Evolutionary conservation across 2,888 invertebrate species (phyloP), one percentile per base, ranked within the genome.

Genomic region (Monoplex corrugatus): DNA sequence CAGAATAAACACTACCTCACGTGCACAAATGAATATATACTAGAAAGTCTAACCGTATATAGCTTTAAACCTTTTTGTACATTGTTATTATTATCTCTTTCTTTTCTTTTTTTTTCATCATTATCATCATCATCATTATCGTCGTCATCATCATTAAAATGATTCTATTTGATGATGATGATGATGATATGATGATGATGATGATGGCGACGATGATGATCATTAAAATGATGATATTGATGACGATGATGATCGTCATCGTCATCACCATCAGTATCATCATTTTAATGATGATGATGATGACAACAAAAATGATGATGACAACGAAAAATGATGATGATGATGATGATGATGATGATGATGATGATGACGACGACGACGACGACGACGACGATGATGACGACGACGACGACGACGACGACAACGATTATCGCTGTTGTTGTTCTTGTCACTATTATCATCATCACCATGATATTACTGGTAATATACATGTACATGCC

Each of bases 121-220:
- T 38, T 84, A 84, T n/a, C 38, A 82, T n/a, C n/a, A 84, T 38
- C 8, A 84, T 38, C 44, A 44, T 10, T 84, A 44, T 16, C n/a
- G n/a, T 38, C 8, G 23, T 8, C n/a, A 84, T 16, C 44, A 84
- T 16, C n/a, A 84, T 8, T 43, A 44, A 44, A 35, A 82, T 19
- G 13, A 82, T 13, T 13, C n/a, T n/a, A 23, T 13, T 44, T 68
- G 68, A 68, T 68, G 68, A 68, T 68, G 68, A 68, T 68, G 28
- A 68, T 10, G 28, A 68, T 68, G 68, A 68, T 68, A 78, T 87
- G 50, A 50, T 43, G 43, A 13, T 19, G 38, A 75, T 43, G 35
- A 43, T 68, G 40, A 40, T 86, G 89, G 1, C 32, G 40, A 2
- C 85, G 68, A 68, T 38, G 5, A 63, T 85, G 35, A 32, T 83